Percentiles rank a stretch among this genome's conserved stretches.
Evolutionary conservation across 1,140 invertebrate genomes (phyloP).

Genomic region (Pantala flavescens): DNA sequence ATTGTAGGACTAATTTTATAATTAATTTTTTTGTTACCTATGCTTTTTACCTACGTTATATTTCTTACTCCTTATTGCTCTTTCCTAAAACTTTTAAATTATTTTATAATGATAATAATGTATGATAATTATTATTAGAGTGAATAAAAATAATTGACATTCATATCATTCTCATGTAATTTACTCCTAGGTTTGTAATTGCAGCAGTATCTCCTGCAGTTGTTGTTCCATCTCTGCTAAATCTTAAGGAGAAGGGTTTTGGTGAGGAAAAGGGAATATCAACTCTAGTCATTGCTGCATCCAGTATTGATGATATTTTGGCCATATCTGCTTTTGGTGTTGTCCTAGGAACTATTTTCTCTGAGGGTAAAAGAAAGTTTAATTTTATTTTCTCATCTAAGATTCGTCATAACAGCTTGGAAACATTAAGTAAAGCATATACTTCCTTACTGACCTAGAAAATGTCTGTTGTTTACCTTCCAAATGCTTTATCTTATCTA

Average conservation of each 20-base stretch:
- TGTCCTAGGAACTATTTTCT: constrained; percentile 33
- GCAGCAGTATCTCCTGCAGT: constrained; percentile 54
- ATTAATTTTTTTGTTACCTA: too few species aligned
- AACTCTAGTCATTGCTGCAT: constrained; percentile 46
- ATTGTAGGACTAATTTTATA: too few species aligned
- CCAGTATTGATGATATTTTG: constrained; percentile 32
- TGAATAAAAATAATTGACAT: background rate
- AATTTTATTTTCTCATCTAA: too few species aligned
- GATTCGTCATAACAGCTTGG: too few species aligned
- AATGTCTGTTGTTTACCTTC: too few species aligned
- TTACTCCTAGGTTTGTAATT: constrained; percentile 39
- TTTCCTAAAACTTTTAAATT: too few species aligned
- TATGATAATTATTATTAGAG: too few species aligned
- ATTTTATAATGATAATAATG: background rate
- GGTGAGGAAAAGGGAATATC: constrained; percentile 50
- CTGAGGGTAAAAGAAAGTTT: constrained; percentile 18
- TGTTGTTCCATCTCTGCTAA: constrained; percentile 47
- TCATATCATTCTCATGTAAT: background rate
- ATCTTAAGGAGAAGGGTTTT: constrained; percentile 40
- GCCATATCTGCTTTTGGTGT: constrained; percentile 51
- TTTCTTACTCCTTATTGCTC: too few species aligned
- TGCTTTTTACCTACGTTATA: too few species aligned
- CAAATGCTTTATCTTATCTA: too few species aligned
- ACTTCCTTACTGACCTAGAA: too few species aligned
- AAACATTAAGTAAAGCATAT: too few species aligned